phyloP scores from a whole-genome alignment of 2,113 vertebrate species.

The Leiothrix lutea region DNA sequence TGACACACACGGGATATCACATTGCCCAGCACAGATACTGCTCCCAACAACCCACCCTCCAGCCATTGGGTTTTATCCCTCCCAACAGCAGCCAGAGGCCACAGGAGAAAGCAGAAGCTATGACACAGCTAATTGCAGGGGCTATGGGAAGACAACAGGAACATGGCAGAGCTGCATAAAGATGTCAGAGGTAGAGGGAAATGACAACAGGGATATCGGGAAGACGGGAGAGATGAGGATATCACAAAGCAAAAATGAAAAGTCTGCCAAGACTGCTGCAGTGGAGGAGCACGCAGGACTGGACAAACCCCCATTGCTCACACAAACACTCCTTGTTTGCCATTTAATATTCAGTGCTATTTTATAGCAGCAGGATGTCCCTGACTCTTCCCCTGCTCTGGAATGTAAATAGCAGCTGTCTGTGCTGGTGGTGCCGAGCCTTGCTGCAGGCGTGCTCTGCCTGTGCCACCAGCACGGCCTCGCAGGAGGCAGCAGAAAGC shows the following conservation, averaged over 20 bases:
- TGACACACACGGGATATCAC: neutral
- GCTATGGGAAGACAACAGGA: neutral
- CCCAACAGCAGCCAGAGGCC: neutral
- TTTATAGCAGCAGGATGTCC: slow-evolving; percentile 35
- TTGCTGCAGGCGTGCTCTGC: slow-evolving; percentile 6
- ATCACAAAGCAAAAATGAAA: neutral
- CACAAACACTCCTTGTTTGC: neutral
- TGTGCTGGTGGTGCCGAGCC: neutral
- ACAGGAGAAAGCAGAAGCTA: neutral
- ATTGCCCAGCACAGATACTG: neutral
- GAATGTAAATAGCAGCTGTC: slow-evolving; percentile 27
- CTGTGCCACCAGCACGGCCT: slow-evolving; percentile 6
- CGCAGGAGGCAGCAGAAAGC: slow-evolving; percentile 4
- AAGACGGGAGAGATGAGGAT: neutral
- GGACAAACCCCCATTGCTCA: neutral
- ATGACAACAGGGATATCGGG: neutral
- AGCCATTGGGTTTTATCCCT: neutral
- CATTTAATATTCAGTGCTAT: neutral
- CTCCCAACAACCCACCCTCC: rapidly evolving
- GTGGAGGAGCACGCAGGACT: neutral
- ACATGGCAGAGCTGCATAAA: neutral
- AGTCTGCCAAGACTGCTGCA: neutral
- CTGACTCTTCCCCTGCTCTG: slow-evolving; percentile 32
- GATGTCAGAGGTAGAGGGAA: neutral
- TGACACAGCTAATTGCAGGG: neutral